Base-by-base conservation (phyloP, 2,888 invertebrate genomes). In the Liopterus haemorrhoidalis region DNA sequence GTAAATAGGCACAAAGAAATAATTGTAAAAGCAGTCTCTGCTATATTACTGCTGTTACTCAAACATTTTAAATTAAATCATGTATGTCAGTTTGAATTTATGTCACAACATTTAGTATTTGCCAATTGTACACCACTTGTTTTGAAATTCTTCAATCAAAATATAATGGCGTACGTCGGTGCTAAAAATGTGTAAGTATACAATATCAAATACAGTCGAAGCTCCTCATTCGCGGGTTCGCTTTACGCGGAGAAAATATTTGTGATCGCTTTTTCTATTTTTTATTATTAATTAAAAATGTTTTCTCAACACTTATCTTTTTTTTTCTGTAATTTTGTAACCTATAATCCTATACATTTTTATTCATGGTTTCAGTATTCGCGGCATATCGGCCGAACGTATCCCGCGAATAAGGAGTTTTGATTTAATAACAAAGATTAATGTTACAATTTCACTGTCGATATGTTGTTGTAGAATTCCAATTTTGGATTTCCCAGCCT, bases 71-170 rank as follows among this genome's bases (percentile, higher is more conserved):
- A 97, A 70, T 65, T 87, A 31, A 99, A 96, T 71, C 99, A 99
- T 71, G 79, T 97, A 33, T 99, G 96, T 68, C 99, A 99, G 71
- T 99, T 97, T 73, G 99, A 99, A 70, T 97, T 92, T 65, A 92
- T 97, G 85, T 92, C 94, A 2, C 96, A 99, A 69, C 96, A 99
- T 71, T 74, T 99, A 55, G 95, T 99, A 6, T 97, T 97, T 71
- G 97, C 97, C 47, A 99, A 99, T 67, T 99, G 97, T 64, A 95
- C 99, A 68, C 99, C 99, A 0, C 72, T 99, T 49, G 92, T 99
- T 14, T 73, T 99, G 41, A 99, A 99, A 67, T 99, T 99, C 71
- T 91, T 99, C 67, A 99, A 99, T 70, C 97, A 99, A 69, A 94
- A 96, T 61, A 94, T 97, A 52, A 79, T 89, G 68, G 84, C 86